Conservation (phyloP, 92 coral and sea anemone genomes). For the Zoanthus gigantus region DNA sequence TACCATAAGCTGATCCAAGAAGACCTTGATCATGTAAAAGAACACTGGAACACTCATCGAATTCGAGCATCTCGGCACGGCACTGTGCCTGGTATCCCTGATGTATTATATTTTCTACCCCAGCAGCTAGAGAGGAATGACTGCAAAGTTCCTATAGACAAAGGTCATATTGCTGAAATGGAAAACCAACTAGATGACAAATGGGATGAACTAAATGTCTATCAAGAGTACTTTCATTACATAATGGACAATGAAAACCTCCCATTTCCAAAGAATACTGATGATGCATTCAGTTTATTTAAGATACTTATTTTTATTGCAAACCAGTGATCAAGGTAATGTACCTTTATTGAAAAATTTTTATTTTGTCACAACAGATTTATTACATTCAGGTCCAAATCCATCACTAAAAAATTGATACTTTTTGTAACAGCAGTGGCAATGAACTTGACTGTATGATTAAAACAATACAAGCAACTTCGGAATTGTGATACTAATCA, state of each 20-base stretch:
- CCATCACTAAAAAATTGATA: conserved; percentile 17
- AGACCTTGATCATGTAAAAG: conserved; percentile 33
- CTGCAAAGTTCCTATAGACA: conserved; percentile 11
- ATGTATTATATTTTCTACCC: conserved; percentile 34
- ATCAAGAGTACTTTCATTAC: conserved; percentile 51
- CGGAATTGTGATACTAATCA: conserved; percentile 36
- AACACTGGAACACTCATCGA: conserved; percentile 53
- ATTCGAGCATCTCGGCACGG: conserved; percentile 38
- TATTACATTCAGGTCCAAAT: conserved; percentile 28
- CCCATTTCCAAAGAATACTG: conserved; percentile 47
- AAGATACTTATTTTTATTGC: conserved; percentile 43
- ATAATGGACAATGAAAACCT: conserved; percentile 49
- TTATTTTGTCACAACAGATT: conserved; percentile 30
- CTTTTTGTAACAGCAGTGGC: conserved; percentile 27
- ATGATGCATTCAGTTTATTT: conserved; percentile 45
- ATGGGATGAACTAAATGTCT: conserved; percentile 40
- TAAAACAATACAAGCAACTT: conserved; percentile 28
- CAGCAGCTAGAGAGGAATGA: conserved; percentile 31
- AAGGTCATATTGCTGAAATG: conserved; percentile 53
- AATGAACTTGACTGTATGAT: conserved; percentile 26
- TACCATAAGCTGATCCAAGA: conserved; percentile 35
- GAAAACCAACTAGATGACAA: conserved; percentile 43
- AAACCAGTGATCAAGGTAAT: conserved; percentile 28
- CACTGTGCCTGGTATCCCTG: conserved; percentile 39
- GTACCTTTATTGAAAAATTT: conserved; percentile 11